Percentiles rank a stretch among this genome's conserved stretches.
Conservation (phyloP, 2,113 vertebrate species). For the Casuarius casuarius region DNA sequence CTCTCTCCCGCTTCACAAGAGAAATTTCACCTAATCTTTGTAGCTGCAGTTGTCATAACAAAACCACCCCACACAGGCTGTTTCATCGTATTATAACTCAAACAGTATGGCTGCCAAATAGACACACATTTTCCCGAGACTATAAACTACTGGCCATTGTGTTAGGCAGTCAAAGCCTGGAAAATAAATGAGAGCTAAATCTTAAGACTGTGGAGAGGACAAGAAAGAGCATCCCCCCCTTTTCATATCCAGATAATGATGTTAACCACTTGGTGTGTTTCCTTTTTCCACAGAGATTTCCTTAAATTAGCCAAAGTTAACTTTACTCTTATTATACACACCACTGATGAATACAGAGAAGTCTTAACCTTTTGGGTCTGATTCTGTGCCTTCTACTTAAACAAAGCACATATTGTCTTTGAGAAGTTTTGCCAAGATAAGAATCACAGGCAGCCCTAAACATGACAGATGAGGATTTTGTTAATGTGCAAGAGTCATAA, state of each 20-base stretch:
- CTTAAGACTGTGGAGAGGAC: neutral
- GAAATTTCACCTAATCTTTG: conserved; percentile 30
- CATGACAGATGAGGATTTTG: neutral
- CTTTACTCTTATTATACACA: neutral
- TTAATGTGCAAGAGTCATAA: neutral
- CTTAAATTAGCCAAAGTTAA: neutral
- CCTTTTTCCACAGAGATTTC: neutral
- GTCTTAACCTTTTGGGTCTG: neutral
- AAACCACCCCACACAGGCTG: conserved; percentile 15
- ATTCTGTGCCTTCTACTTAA: neutral
- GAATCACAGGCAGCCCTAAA: neutral
- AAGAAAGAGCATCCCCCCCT: neutral
- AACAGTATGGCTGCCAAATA: conserved; percentile 1
- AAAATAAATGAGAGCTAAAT: conserved; percentile 18
- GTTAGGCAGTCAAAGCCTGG: neutral
- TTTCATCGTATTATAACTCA: neutral
- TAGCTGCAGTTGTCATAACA: conserved; percentile 63
- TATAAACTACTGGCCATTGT: conserved; percentile 18
- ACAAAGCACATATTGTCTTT: neutral
- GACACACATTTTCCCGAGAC: neutral
- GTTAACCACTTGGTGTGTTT: neutral
- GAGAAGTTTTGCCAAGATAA: neutral
- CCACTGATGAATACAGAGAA: neutral
- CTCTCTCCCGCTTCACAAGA: neutral
- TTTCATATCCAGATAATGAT: neutral